These are phyloP conservation scores for Osmoderma eremita DNA, from an alignment of 2,888 invertebrate species.

Conservation along the genomic window DNA sequence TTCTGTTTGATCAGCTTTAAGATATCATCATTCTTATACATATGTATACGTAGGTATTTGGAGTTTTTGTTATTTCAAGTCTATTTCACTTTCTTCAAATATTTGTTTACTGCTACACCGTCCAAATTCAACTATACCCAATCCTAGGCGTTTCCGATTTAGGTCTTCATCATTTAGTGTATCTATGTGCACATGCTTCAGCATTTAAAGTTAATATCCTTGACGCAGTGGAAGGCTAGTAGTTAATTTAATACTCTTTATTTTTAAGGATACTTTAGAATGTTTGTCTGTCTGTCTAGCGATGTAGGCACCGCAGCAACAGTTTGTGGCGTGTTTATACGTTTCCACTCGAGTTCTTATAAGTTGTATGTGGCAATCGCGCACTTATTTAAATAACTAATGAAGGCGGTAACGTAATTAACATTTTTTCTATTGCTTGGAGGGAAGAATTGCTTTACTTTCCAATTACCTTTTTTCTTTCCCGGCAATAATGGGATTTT, in stretches of 20 bases:
- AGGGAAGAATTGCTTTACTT: background rate
- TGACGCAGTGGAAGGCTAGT: background rate
- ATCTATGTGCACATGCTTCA: background rate
- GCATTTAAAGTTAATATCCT: background rate
- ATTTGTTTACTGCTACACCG: background rate
- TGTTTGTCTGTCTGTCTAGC: background rate
- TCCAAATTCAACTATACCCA: too few species aligned
- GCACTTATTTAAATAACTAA: constrained; percentile 2
- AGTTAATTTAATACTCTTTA: background rate
- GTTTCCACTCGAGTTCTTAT: constrained; percentile 4
- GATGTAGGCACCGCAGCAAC: background rate
- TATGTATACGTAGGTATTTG: constrained; percentile 2
- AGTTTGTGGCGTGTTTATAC: constrained; percentile 5
- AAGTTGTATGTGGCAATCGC: background rate
- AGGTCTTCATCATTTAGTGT: background rate
- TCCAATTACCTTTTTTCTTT: background rate
- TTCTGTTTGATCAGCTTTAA: background rate
- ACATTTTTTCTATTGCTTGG: background rate
- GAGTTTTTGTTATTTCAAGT: constrained; percentile 2
- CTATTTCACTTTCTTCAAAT: constrained; percentile 13
- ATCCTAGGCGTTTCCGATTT: background rate
- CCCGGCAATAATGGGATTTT: constrained; percentile 7
- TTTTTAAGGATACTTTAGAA: background rate
- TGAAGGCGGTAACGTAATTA: constrained; percentile 4
- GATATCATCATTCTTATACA: too few species aligned